Conservation (phyloP, 2,888 invertebrate species). For the Caenorhabditis panamensis region DNA sequence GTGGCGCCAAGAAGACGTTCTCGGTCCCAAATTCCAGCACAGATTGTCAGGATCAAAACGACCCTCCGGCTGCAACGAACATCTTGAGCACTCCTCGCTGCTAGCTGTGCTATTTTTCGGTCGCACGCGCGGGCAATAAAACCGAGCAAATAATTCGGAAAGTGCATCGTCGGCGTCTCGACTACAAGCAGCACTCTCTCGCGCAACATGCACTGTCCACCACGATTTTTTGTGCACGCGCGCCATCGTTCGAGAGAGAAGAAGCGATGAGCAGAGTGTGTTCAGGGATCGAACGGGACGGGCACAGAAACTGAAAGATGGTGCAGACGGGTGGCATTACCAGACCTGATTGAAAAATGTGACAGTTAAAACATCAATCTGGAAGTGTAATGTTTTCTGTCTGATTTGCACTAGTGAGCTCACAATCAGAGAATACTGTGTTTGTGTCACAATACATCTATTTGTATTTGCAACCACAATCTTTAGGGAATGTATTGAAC, state of each 20-base stretch:
- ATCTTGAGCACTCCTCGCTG: slow-evolving; percentile 36
- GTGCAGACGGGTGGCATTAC: too few species aligned
- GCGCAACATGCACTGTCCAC: slow-evolving; percentile 58
- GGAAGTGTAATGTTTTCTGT: too few species aligned
- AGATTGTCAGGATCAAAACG: background rate
- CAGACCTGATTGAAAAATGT: too few species aligned
- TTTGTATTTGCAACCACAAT: too few species aligned
- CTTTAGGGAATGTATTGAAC: too few species aligned
- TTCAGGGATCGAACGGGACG: background rate
- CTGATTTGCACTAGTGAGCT: too few species aligned
- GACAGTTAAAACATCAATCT: too few species aligned
- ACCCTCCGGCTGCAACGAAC: slow-evolving; percentile 5
- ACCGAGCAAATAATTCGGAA: slow-evolving; percentile 56
- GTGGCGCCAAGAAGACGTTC: background rate
- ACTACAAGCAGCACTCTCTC: slow-evolving; percentile 24
- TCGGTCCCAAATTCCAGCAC: background rate
- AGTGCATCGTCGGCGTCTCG: slow-evolving; percentile 45
- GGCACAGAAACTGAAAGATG: too few species aligned
- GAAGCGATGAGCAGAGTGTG: slow-evolving; percentile 1
- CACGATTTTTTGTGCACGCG: slow-evolving; percentile 60
- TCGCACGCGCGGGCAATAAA: slow-evolving; percentile 58
- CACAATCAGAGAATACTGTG: too few species aligned
- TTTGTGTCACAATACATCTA: too few species aligned
- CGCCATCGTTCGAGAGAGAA: slow-evolving; percentile 41
- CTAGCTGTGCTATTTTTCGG: slow-evolving; percentile 43